phyloP scores from a whole-genome alignment of 2,113 vertebrate genomes.

The Geococcyx californianus region DNA sequence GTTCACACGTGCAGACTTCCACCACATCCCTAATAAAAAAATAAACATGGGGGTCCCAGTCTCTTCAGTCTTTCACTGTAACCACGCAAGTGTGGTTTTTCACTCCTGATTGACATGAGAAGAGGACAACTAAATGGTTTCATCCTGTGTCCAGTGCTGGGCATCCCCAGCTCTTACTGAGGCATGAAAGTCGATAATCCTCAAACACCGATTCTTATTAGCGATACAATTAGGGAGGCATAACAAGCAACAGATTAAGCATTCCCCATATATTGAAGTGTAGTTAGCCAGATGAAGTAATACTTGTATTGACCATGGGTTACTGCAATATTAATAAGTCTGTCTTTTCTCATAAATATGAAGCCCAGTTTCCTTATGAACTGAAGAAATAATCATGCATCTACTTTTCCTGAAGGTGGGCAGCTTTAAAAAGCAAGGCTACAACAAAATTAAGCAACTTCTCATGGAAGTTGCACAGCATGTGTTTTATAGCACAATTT shows the following conservation, averaged over 20 bases:
- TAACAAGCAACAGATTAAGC: not conserved
- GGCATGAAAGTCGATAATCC: not conserved
- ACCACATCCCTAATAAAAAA: not conserved
- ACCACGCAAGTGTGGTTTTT: not conserved
- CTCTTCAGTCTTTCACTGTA: not conserved
- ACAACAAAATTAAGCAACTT: not conserved
- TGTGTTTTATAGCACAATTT: not conserved
- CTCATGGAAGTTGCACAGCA: not conserved
- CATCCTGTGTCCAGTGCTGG: too few species aligned
- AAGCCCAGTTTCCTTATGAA: not conserved
- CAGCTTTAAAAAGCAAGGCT: not conserved
- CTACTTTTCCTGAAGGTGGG: not conserved
- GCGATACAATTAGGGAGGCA: not conserved
- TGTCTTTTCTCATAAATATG: not conserved
- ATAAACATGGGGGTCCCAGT: accelerated
- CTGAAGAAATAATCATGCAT: not conserved
- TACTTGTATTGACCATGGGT: not conserved
- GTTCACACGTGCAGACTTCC: not conserved
- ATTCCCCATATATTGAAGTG: not conserved
- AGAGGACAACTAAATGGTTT: not conserved
- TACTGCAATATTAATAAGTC: not conserved
- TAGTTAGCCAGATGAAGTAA: not conserved
- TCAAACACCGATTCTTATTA: not conserved
- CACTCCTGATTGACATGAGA: not conserved
- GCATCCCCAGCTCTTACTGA: not conserved